Base-by-base conservation (phyloP, 2,888 invertebrate species). In the Patella pellucida region DNA sequence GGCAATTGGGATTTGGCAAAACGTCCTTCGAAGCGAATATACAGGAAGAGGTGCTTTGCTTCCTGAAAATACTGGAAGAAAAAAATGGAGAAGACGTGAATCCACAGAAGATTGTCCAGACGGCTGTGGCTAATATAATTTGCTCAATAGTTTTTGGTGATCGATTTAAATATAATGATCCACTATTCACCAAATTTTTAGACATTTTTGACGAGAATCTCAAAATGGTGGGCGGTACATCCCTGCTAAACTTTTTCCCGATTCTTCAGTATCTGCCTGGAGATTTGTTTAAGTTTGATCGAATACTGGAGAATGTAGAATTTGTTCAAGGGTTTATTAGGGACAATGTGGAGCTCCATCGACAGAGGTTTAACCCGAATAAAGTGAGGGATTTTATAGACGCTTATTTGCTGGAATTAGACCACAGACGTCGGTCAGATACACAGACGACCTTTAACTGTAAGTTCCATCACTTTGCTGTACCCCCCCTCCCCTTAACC, bases 301-400 rank as follows among this genome's bases (percentile, higher is more conserved):
- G 67, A 51, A 69, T 78, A 54, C 62, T 82, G 68, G 73, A 74
- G 12, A 83, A 81, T 71, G 77, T 82, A 19, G 79, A 74, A 15
- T 77, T 76, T 68, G 80, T 81, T n/a, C 79, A 81, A 73, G 54
- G n/a, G 0, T 81, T 78, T 69, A 54, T 81, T 23, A n/a, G 74
- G 12, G 71, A 69, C 9, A 70, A 52, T 2, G 73, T 84, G 14
- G 75, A 80, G 15, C 68, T 74, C 7, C 82, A 82, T 54, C 77
- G 69, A 56, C 69, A 72, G 41, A 73, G 70, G 23, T 79, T 83
- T 15, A 74, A 81, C 54, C 74, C 76, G 3, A 69, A 72, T 9
- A 78, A 78, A 50, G 70, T 79, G 31, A 72, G 81, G 16, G 82
- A 84, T 68, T 82, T 86, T 71, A 85, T 85, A 51, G 86, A 87